phyloP scores from a whole-genome alignment of 2,113 vertebrate genomes.

The Prunella himalayana region DNA sequence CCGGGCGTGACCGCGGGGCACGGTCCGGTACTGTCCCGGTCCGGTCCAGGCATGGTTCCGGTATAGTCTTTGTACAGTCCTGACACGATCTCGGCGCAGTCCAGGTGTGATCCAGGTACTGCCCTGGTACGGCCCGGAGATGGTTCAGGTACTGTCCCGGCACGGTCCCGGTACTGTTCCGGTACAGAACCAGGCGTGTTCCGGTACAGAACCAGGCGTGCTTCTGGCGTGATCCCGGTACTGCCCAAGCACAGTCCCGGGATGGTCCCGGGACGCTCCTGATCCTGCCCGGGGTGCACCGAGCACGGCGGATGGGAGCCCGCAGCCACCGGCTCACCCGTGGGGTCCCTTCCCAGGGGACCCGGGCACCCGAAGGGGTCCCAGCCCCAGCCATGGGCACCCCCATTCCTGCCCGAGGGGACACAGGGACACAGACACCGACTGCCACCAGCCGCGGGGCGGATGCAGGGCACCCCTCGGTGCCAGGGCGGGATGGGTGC shows the following conservation, averaged over 20 bases:
- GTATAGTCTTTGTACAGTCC: background rate
- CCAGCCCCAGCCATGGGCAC: background rate
- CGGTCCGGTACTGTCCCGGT: background rate
- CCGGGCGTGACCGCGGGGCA: background rate
- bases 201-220: background rate
- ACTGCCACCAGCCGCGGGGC: background rate
- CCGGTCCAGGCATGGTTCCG: too few species aligned
- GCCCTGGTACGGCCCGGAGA: background rate
- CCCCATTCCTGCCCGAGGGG: background rate
- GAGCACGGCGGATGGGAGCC: accelerated
- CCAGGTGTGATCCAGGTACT: background rate
- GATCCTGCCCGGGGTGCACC: background rate
- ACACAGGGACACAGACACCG: accelerated
- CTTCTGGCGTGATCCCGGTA: background rate
- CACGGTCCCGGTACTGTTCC: background rate
- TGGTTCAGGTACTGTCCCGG: background rate
- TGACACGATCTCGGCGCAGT: background rate
- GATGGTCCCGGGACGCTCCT: accelerated
- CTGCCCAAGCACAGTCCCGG: too few species aligned
- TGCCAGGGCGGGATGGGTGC: too few species aligned
- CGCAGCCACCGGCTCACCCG: accelerated
- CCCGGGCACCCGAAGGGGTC: background rate
- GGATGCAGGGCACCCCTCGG: background rate
- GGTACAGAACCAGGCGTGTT: background rate
- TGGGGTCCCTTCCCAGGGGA: background rate